phyloP scores from a whole-genome alignment of 2,113 vertebrate genomes.

The Actenoides hombroni region DNA sequence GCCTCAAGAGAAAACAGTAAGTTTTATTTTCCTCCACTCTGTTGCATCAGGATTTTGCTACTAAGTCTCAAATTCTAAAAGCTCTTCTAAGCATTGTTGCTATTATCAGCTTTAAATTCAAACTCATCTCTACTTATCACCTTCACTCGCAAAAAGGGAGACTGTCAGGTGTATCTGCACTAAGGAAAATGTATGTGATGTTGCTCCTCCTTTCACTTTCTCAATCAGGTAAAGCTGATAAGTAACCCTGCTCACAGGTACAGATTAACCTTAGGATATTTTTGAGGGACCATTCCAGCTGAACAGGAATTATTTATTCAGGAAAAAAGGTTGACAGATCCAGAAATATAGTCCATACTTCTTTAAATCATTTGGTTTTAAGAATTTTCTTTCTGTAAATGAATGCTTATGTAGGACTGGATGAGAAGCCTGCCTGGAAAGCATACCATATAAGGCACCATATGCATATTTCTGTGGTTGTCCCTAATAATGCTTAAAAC shows the following conservation, averaged over 20 bases:
- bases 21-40: background rate
- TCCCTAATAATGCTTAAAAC: background rate
- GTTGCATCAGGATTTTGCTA: background rate
- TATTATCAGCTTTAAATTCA: background rate
- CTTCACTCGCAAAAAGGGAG: background rate
- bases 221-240: background rate
- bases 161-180: background rate
- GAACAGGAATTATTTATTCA: background rate
- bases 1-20: background rate
- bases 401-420: background rate
- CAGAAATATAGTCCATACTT: background rate
- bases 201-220: background rate
- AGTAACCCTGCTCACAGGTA: background rate
- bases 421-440: background rate
- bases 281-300: background rate
- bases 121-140: background rate
- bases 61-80: background rate
- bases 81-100: background rate
- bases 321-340: background rate
- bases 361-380: background rate
- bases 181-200: background rate
- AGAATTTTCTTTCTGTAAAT: background rate
- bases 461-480: background rate
- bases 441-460: background rate
- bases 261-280: background rate